Base-by-base conservation (phyloP, 2,113 vertebrate genomes). In the Prunella himalayana region DNA sequence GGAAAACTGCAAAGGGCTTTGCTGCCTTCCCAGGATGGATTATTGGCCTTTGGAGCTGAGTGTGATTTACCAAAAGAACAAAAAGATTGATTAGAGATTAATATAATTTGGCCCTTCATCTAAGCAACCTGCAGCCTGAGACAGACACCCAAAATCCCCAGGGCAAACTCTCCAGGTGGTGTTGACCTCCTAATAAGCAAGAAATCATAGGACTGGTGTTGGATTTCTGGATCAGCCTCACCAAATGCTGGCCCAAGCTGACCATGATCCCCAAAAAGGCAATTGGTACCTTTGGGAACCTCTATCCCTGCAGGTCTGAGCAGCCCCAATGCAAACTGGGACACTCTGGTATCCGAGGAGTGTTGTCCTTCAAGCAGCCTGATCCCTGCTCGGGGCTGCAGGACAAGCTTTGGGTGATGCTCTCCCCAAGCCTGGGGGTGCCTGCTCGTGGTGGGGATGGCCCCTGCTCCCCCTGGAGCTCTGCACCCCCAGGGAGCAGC, bases 341-440 rank as follows among this genome's bases (percentile, higher is more conserved):
- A 24, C 16, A 18, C 0, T 0, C 0, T 14, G 31, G 41, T 30
- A 24, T 23, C 13, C 0, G 4, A 37, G 11, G 24, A 37, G 18
- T n/a, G 63, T 23, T 50, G 15, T 30, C 24, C 57, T 65, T 53
- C 42, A 21, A 1, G 0, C 13, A 66, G 20, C 50, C 69, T 4
- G 2, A 19, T 53, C 53, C 41, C 47, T 13, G 11, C 2, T 4
- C 2, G 2, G 24, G 41, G 30, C 53, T 76, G 22, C 15, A 19
- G 37, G 72, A 27, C 11, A 4, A 80, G 37, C 25, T 37, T 21
- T 10, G 41, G 13, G 16, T 42, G 77, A 42, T 47, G 83, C 13
- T 49, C 10, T 41, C 14, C 35, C 73, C 61, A 22, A 3, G 23
- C 6, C 13, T 1, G 15, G 53, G 27, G 49, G 19, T 86, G 60